Evolutionary conservation across 1,140 invertebrate species (phyloP), one percentile per base, ranked within the genome.

Genomic region (Andricus grossulariae): DNA sequence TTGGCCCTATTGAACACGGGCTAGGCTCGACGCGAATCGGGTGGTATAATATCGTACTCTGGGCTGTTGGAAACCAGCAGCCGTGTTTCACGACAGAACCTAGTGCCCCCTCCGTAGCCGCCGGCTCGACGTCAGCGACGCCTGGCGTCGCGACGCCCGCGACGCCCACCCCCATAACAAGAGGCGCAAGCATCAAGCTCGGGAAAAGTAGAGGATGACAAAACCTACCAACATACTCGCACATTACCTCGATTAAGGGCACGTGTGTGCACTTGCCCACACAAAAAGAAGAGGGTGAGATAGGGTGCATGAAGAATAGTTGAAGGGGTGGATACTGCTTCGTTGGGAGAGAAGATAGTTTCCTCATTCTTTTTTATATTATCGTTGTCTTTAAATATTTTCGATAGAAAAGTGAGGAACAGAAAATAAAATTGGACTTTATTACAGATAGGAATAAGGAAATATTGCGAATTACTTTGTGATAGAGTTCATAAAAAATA

Each of bases 121-220:
- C 84, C 84, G 84, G 84, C 66, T 81, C 83, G 83, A 85, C 81
- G 70, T 45, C 76, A 85, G 84, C 83, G 84, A 85, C 84, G 84
- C 76, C 84, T 85, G 74, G 84, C 83, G 81, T 84, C 84, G 74
- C 80, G 83, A 83, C 80, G 84, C 84, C 75, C 84, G 74, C 82
- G 83, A 83, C 80, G 84, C 84, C 75, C 82, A 81, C 70, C 79
- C 73, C 75, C 76, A 52, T 32, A 66, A 16, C 15, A 16, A 32
- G 21, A 66, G 39, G 25, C 25, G 21, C 32, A 39, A 66, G 60
- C 60, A 66, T 21, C 60, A 32, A 39, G 60, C 60, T 66, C 7
- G 25, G 60, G 25, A 66, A 66, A 66, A 66, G 60, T 39, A 66
- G 60, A 66, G 60, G 60, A 66, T 21, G 60, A 66, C 13, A 39